Evolutionary conservation across 2,797 vertebrate genomes (phyloP).

Genomic region (Neosalanx taihuensis): DNA sequence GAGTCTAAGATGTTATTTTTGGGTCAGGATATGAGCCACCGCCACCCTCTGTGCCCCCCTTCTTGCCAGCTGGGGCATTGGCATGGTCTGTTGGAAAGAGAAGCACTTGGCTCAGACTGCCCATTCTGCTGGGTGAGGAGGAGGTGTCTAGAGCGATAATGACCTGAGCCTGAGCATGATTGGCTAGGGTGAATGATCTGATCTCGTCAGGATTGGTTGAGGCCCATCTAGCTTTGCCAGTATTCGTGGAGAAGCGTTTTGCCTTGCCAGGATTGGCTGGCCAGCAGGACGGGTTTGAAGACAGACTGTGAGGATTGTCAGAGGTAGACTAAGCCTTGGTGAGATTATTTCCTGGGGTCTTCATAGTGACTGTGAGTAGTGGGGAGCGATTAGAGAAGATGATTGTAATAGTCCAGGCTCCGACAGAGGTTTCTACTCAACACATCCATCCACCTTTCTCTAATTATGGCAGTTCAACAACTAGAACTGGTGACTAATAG

Average conservation of each 20-base stretch:
- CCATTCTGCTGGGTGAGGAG: conserved; percentile 44
- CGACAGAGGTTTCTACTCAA: neutral
- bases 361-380: neutral
- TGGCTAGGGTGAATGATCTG: conserved; percentile 31
- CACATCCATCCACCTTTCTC: neutral
- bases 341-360: no score
- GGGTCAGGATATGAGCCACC: conserved; percentile 67
- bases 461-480: neutral
- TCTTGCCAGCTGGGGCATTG: conserved; percentile 67
- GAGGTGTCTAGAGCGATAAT: conserved; percentile 37
- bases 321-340: no score
- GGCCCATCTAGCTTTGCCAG: conserved; percentile 24
- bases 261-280: conserved; percentile 30
- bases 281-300: no score
- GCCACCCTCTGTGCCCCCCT: conserved; percentile 62
- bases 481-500: neutral
- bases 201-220: conserved; percentile 29
- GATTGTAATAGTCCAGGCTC: neutral
- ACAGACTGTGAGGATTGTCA: no score
- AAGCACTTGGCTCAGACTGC: conserved; percentile 51
- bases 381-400: neutral
- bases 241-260: conserved; percentile 29
- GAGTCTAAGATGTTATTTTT: conserved; percentile 65
- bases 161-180: conserved; percentile 36
- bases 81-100: conserved; percentile 61